A percentile compares a stretch with the other conserved stretches of the same genome.
These are phyloP conservation scores for Gopherus evgoodei DNA, from an alignment of 2,113 vertebrate species.

Conservation along the genomic window DNA sequence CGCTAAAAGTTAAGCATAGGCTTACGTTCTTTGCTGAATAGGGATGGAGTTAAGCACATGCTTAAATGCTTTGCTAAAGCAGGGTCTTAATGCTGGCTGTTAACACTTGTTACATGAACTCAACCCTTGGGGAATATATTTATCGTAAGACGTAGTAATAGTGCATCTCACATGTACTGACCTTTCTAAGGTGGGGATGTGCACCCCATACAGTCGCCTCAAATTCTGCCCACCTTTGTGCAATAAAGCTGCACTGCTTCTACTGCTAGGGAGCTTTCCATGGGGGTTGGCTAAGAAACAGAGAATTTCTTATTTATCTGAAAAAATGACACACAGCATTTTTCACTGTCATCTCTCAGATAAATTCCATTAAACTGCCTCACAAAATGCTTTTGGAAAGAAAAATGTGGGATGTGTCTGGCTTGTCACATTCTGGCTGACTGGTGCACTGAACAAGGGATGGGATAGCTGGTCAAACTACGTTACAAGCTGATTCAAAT, in stretches of 20 bases:
- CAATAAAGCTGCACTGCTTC: constrained; percentile 25
- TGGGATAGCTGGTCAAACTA: neutral
- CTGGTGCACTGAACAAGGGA: neutral
- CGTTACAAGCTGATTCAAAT: neutral
- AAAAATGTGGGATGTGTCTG: neutral
- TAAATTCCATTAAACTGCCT: constrained; percentile 10
- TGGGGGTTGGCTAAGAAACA: neutral
- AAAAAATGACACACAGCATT: constrained; percentile 7
- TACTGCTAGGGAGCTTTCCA: neutral
- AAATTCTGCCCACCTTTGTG: constrained; percentile 29
- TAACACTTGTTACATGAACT: constrained; percentile 14
- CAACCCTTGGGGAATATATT: neutral
- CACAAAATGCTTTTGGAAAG: constrained; percentile 17
- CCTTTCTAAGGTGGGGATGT: neutral
- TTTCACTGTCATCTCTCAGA: constrained; percentile 10
- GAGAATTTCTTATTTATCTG: neutral
- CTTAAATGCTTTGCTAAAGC: neutral
- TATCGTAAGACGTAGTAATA: constrained; percentile 2
- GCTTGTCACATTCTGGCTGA: constrained; percentile 12
- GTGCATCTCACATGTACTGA: neutral
- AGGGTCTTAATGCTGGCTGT: neutral
- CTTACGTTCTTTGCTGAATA: neutral
- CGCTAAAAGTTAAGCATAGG: neutral
- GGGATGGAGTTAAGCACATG: neutral
- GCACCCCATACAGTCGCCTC: neutral